These are phyloP conservation scores for Sesamia nonagrioides DNA, from an alignment of 1,140 invertebrate species.

Conservation along the genomic window DNA sequence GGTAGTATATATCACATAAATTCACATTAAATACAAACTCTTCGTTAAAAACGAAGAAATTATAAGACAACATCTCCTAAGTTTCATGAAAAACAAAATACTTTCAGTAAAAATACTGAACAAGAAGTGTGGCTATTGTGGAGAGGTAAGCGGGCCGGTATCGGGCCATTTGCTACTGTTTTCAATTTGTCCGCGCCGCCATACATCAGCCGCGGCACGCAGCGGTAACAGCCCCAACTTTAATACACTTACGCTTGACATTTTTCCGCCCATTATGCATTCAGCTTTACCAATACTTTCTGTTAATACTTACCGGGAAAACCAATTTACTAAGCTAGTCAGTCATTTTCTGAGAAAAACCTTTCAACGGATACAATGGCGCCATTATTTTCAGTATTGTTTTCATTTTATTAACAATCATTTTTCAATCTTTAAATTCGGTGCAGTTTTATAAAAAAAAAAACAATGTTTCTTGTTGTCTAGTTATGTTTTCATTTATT, in stretches of 20 bases:
- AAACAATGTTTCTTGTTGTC: neutral
- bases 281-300: conserved; percentile 76
- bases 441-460: conserved; percentile 14
- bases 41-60: neutral
- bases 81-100: neutral
- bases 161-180: conserved; percentile 82
- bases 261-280: conserved; percentile 83
- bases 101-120: neutral
- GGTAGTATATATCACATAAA: too few relatives aligned
- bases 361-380: neutral
- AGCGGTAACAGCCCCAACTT: conserved; percentile 74
- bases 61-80: too few relatives aligned
- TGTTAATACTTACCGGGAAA: conserved; percentile 67
- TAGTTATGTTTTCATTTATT: conserved; percentile 1
- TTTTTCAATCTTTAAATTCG: conserved; percentile 3
- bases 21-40: too few relatives aligned
- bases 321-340: conserved; percentile 58
- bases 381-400: conserved; percentile 30
- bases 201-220: conserved; percentile 79
- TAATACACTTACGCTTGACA: conserved; percentile 83
- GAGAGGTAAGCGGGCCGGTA: conserved; percentile 61
- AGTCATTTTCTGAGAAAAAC: conserved; percentile 53
- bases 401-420: conserved; percentile 15
- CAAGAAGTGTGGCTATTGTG: conserved; percentile 60
- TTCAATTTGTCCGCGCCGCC: conserved; percentile 81